Evolutionary conservation across 2,888 invertebrate species (phyloP).

Genomic region (Malachius bipustulatus): DNA sequence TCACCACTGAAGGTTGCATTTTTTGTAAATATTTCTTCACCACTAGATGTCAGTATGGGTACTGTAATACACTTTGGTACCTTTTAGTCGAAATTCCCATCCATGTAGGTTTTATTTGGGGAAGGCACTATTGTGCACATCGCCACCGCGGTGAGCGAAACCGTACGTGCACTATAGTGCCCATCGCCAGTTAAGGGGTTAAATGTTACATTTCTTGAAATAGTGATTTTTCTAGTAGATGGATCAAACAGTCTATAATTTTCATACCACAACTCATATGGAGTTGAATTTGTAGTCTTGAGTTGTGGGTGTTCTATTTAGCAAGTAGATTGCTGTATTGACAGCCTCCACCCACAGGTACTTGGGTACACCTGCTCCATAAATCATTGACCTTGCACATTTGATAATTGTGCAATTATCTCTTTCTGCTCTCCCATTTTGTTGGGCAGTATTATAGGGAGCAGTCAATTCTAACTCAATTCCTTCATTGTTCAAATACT

Average conservation of each 20-base stretch:
- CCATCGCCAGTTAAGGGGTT: too few relatives aligned
- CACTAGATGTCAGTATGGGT: too few relatives aligned
- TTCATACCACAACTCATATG: constrained; percentile 13
- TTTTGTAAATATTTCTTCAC: too few relatives aligned
- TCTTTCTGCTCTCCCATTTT: constrained; percentile 5
- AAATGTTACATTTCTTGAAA: constrained; percentile 22
- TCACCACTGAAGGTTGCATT: too few relatives aligned
- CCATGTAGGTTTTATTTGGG: too few relatives aligned
- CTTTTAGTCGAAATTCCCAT: too few relatives aligned
- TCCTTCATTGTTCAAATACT: constrained; percentile 5
- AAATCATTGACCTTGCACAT: constrained; percentile 3
- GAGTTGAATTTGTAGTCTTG: constrained; percentile 12
- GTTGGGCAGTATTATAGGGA: constrained; percentile 6
- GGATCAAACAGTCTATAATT: constrained; percentile 22
- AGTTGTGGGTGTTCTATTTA: constrained; percentile 22
- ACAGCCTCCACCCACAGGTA: constrained; percentile 21
- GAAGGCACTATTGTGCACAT: too few relatives aligned
- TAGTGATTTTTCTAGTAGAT: constrained; percentile 15
- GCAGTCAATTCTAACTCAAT: constrained; percentile 6
- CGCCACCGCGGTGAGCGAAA: not conserved
- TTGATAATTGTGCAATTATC: constrained; percentile 6
- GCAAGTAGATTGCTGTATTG: constrained; percentile 24
- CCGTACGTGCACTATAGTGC: not conserved
- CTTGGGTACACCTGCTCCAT: constrained; percentile 1
- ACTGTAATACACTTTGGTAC: too few relatives aligned